These are phyloP conservation scores for Falco berigora DNA, from an alignment of 2,797 vertebrate species.

Conservation along the genomic window DNA sequence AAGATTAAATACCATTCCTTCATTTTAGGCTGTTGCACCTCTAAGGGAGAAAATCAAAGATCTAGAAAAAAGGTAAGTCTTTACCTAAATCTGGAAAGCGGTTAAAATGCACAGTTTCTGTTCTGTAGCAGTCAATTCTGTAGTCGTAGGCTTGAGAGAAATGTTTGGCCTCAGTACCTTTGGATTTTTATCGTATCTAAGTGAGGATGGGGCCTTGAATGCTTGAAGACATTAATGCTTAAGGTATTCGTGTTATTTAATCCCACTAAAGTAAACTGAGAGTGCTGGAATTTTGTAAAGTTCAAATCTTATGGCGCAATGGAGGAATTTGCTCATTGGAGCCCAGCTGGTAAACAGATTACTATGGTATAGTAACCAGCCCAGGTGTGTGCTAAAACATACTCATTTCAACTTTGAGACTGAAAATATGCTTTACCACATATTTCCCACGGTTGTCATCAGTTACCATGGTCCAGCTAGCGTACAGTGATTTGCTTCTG, in stretches of 20 bases:
- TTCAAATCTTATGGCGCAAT: background rate
- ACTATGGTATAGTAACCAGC: background rate
- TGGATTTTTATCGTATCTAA: background rate
- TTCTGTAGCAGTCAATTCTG: background rate
- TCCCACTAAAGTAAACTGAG: background rate
- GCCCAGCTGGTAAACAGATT: background rate
- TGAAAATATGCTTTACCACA: background rate
- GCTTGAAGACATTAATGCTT: background rate
- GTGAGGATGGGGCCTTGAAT: background rate
- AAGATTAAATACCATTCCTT: constrained; percentile 13
- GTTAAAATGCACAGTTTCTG: background rate
- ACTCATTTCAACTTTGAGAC: background rate
- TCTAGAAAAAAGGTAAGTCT: constrained; percentile 90
- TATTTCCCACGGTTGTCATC: background rate
- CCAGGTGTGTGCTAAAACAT: background rate
- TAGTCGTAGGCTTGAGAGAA: background rate
- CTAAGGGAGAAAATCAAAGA: constrained; percentile 95
- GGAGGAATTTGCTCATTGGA: background rate
- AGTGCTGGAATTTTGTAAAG: background rate
- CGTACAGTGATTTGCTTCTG: background rate
- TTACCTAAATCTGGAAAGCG: background rate
- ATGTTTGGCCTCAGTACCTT: background rate
- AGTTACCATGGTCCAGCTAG: background rate
- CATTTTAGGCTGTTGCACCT: constrained; percentile 85
- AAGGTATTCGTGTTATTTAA: background rate